phyloP scores from a whole-genome alignment of 2,888 invertebrate genomes.

The Notodonta ziczac region DNA sequence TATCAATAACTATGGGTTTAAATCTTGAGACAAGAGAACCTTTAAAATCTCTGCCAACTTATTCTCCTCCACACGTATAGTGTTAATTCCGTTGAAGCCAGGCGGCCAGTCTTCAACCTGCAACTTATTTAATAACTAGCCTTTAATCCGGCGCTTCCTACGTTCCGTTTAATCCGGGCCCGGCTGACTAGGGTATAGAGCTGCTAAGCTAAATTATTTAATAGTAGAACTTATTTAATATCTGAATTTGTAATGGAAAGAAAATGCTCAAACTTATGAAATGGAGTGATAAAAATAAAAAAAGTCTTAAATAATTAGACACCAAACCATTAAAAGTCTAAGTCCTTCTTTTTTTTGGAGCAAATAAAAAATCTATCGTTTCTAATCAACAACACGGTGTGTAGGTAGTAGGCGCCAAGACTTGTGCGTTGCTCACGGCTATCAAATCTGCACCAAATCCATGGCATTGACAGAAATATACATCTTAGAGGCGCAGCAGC shows the following conservation, averaged over 20 bases:
- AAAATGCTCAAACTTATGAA: too few species aligned
- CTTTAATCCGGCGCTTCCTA: conserved; percentile 37
- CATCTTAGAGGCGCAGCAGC: not conserved
- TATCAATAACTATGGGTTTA: too few species aligned
- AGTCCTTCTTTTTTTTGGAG: not conserved
- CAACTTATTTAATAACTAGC: conserved; percentile 57
- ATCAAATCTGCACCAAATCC: not conserved
- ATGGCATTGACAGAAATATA: conserved; percentile 1
- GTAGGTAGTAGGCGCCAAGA: not conserved
- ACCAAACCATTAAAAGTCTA: too few species aligned
- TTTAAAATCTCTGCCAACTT: not conserved
- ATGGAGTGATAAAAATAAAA: too few species aligned
- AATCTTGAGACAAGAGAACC: not conserved
- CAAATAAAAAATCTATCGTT: not conserved
- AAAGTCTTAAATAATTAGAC: too few species aligned
- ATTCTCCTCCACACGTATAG: not conserved
- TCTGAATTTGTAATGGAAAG: not conserved
- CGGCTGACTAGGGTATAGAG: conserved; percentile 4
- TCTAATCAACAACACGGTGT: not conserved
- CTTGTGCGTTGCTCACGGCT: not conserved
- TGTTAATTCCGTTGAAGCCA: not conserved
- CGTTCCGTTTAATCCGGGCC: conserved; percentile 21
- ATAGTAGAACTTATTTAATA: conserved; percentile 2
- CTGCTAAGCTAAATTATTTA: conserved; percentile 7
- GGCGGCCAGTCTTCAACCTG: conserved; percentile 19